phyloP scores from a whole-genome alignment of 2,113 vertebrate species.

The Rhea pennata region DNA sequence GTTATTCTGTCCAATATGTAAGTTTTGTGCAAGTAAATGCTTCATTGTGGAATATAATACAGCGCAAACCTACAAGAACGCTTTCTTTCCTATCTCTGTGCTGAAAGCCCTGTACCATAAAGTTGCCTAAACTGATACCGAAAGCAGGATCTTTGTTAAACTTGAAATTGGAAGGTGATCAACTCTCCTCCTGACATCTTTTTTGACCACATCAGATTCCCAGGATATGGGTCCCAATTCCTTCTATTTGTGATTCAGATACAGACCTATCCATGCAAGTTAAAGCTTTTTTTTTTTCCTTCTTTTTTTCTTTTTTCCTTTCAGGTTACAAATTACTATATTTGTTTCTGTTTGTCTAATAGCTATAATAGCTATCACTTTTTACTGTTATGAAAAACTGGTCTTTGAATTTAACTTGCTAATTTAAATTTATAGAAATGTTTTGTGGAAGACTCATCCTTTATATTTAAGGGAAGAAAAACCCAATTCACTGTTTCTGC shows the following conservation, averaged over 20 bases:
- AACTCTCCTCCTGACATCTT: not conserved
- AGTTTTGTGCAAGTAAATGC: not conserved
- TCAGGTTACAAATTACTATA: not conserved
- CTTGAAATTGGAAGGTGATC: not conserved
- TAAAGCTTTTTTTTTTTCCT: not conserved
- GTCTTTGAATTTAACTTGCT: not conserved
- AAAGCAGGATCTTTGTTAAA: not conserved
- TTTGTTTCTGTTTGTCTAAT: not conserved
- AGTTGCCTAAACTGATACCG: not conserved
- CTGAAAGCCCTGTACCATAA: not conserved
- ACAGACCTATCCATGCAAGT: not conserved
- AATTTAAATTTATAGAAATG: not conserved
- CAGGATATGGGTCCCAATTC: not conserved
- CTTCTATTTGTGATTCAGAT: not conserved
- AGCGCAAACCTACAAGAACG: not conserved
- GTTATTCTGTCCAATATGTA: not conserved
- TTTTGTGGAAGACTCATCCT: not conserved
- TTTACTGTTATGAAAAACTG: not conserved
- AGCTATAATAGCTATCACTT: not conserved
- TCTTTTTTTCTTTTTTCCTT: too few relatives aligned
- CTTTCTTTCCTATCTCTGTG: not conserved
- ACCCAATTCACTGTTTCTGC: rapidly evolving
- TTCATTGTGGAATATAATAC: not conserved
- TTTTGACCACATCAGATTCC: not conserved
- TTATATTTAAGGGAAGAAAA: not conserved